Evolutionary conservation across 2,113 vertebrate species (phyloP), one percentile per base, ranked within the genome.

Genomic region (Pheucticus melanocephalus): DNA sequence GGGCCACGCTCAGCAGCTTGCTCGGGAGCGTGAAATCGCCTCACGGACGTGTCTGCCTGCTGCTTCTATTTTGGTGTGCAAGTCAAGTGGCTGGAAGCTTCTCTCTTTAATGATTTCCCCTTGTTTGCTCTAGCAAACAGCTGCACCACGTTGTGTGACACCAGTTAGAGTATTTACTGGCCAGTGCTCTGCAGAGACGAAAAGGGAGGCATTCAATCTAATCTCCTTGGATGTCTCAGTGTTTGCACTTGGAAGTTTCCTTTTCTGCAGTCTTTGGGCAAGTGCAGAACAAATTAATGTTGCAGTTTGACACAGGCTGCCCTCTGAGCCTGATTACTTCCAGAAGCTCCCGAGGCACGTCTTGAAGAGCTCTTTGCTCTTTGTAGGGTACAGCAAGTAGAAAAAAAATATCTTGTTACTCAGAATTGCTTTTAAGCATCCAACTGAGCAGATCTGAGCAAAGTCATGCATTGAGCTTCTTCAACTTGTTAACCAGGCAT

Each of bases 141-240:
- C 98, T 99, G 98, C 95, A 59, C 64, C 42, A 73, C 94, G 91
- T 96, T 97, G 75, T 87, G 86, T 47, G 76, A 84, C 94, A 96
- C 96, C 63, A 76, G 96, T 96, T 96, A 92, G 95, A 97, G 96
- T 96, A 95, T 97, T 95, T 95, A 79, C 95, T 98, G 96, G 97
- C 97, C 78, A 81, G 42, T 39, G 77, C 97, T 98, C 96, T 95
- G 95, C 80, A 35, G 79, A 96, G 92, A 97, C 96, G 51, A 97
- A 98, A 98, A 96, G 37, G 51, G 95, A 98, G 98, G 94, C 96
- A 71, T 95, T 97, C 97, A 84, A 97, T 97, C 95, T 97, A 92
- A 97, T 98, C 93, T 97, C 94, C 92, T 54, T 78, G 91, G 22
- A 82, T 57, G 68, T 71, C 73, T 94, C 44, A 15, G 37, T 91